Evolutionary conservation across 2,797 vertebrate genomes (phyloP).

Genomic region (Paratrypauchen microcephalus): DNA sequence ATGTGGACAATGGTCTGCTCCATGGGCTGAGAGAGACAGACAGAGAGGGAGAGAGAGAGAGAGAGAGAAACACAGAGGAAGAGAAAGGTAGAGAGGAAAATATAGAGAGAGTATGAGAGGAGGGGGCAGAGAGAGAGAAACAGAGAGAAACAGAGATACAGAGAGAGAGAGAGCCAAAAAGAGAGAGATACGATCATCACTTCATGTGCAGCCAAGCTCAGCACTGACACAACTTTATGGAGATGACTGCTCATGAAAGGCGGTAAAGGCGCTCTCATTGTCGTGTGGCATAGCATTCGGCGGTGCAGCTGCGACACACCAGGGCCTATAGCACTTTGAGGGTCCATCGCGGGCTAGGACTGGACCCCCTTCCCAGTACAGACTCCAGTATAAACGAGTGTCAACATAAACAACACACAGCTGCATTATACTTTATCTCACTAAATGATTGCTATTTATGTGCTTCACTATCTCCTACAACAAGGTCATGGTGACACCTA

Average conservation of each 20-base stretch:
- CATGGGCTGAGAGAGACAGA: slow-evolving; percentile 56
- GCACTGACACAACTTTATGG: slow-evolving; percentile 10
- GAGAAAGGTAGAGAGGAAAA: background rate
- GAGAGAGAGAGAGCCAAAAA: no score
- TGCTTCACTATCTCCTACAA: no score
- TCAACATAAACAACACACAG: no score
- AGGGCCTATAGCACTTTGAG: no score
- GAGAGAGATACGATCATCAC: slow-evolving; percentile 36
- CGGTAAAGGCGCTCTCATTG: slow-evolving; percentile 8
- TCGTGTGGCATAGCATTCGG: background rate
- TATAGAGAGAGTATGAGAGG: background rate
- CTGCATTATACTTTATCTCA: no score
- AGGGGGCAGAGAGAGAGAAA: background rate
- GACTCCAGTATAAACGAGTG: no score
- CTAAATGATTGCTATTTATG: no score
- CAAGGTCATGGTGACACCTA: no score
- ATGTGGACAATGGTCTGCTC: slow-evolving; percentile 71
- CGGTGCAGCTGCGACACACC: no score
- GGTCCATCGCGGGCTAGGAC: no score
- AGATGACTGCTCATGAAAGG: slow-evolving; percentile 43
- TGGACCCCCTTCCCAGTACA: no score
- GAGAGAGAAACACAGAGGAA: background rate
- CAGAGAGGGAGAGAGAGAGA: background rate
- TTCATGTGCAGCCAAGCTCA: slow-evolving; percentile 41
- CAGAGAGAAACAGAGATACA: background rate